Base-by-base conservation (phyloP, 2,113 vertebrate species). In the Indicator indicator region DNA sequence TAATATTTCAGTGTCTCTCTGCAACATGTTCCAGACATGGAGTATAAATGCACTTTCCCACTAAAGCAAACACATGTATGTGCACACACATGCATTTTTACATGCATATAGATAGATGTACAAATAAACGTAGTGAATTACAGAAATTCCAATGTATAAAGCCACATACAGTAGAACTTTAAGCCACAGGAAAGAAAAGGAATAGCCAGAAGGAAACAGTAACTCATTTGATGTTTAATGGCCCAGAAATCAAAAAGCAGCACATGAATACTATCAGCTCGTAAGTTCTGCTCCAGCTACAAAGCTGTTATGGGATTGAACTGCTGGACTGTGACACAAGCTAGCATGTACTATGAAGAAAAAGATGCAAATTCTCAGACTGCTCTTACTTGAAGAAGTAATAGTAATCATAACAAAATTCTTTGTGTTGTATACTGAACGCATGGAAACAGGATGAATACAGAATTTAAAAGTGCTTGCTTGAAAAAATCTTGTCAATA, bases 71-170 rank as follows among this genome's bases (percentile, higher is more conserved):
- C 9, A n/a, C 6, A 26, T 5, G 3, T 23, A 7, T 28, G 21
- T 20, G 24, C 2, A 5, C 44, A 62, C 23, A 48, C 20, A 60
- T 4, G 16, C 1, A 12, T 36, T 30, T 36, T 30, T 33, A 3
- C 19, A 52, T 0, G 0, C 11, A 0, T 15, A 42, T 12, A 40
- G 3, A 56, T 1, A 64, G 5, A 62, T 11, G 33, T 15, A 21
- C n/a, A 76, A 54, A 73, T 27, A 74, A 62, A 94, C 76, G 36
- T 23, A 56, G 28, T 15, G 19, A 70, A 68, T 33, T 71, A 52
- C 33, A 86, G 42, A 78, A 48, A 48, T 50, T 32, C 28, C 42
- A 79, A 5, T 1, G 1, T 42, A 12, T 32, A 75, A 59, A 36
- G 50, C 7, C 21, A 60, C 12, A 71, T 74, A 26, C 42, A 69